Base-by-base conservation (phyloP, 2,797 vertebrate species). In the Merluccius polli region DNA sequence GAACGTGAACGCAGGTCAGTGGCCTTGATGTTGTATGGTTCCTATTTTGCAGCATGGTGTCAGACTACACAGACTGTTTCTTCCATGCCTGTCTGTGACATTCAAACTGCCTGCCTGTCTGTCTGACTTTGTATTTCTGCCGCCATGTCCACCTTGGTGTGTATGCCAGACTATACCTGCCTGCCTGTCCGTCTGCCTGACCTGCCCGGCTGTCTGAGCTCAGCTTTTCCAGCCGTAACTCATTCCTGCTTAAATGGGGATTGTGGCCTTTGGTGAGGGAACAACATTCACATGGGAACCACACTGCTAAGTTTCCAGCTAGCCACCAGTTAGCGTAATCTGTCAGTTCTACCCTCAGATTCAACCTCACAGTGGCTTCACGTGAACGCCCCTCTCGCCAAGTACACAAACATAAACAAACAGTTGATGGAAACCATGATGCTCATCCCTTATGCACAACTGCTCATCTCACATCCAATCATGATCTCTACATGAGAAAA, bases 151-250 rank as follows among this genome's bases (percentile, higher is more conserved):
- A 10, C 52, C 5, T n/a, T 59, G 48, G 48, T 59, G 48, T 59
- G 48, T 8, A 7, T 7, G 48, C 21, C 48, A 18, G n/a, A n/a
- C 48, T 59, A 59, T 59, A 59, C 48, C 5, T 8, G 38, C 11
- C 38, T 41, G 38, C 11, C 38, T 41, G 38, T 12, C 41, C 12
- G 18, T 59, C 18, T 24, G n/a, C 52, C 52, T 59, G 52, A 24
- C 52, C 24, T 63, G 67, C 74, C 78, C 44, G 73, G 71, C 76
- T 38, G 83, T 75, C 87, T 87, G 82, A 85, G 83, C 87, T 92
- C 89, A 92, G 81, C 84, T 87, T 92, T 93, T 93, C 91, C 91
- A 89, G 83, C 77, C 72, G 0, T 80, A 86, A 75, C 41, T 88
- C 78, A 80, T 80, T 86, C 82, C 41, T 32, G 71, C 75, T 87